Percentiles rank a stretch among this genome's conserved stretches.
Evolutionary conservation across 2,888 invertebrate species (phyloP).

Genomic region (Hymenopus coronatus): DNA sequence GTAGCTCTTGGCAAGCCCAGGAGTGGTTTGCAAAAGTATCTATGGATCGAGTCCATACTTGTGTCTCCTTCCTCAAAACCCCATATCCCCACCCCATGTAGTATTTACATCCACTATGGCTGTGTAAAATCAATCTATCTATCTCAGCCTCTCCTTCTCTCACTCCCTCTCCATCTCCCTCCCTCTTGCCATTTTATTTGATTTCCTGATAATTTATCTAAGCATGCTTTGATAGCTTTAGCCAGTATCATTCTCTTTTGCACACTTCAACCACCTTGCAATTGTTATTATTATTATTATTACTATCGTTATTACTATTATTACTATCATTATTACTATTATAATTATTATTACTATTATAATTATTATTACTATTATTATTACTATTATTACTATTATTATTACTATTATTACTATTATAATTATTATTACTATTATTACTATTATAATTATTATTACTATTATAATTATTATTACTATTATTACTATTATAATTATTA

Average conservation of each 20-base stretch:
- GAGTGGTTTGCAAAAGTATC: too few relatives aligned
- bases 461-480: not conserved
- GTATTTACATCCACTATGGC: too few relatives aligned
- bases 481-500: constrained; percentile 9
- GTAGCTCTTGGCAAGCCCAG: too few relatives aligned
- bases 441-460: not conserved
- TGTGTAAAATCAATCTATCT: too few relatives aligned
- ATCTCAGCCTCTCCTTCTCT: not conserved
- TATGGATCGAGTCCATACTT: too few relatives aligned
- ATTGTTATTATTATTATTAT: not conserved
- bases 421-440: not conserved
- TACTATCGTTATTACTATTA: not conserved
- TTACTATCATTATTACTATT: not conserved
- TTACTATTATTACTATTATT: not conserved
- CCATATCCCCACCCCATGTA: too few relatives aligned
- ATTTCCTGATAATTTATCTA: too few relatives aligned
- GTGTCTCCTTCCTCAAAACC: too few relatives aligned
- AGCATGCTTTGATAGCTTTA: too few relatives aligned
- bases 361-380: not conserved
- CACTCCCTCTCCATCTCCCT: too few relatives aligned
- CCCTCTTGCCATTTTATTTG: too few relatives aligned
- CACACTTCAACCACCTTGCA: too few relatives aligned
- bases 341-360: not conserved
- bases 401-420: not conserved
- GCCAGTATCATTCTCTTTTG: constrained; percentile 10